A percentile compares a stretch with the other conserved stretches of the same genome.
These are phyloP conservation scores for Adelges cooleyi DNA, from an alignment of 1,140 invertebrate genomes.

Conservation along the genomic window DNA sequence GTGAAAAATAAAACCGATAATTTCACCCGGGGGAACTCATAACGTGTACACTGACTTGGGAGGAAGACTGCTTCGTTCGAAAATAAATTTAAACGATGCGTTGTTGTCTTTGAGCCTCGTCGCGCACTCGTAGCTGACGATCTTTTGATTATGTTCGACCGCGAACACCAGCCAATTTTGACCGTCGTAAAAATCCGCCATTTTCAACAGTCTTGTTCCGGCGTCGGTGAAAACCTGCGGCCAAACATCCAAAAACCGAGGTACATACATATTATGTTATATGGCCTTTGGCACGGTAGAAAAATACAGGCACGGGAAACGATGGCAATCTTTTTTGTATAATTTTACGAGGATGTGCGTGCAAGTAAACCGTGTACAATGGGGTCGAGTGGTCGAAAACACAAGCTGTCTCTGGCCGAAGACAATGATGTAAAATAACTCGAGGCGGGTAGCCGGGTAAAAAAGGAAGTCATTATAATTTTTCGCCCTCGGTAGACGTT, in stretches of 20 bases:
- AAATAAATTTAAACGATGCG: neutral
- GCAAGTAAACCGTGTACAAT: too few species aligned
- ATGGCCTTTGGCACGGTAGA: too few species aligned
- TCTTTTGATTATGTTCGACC: neutral
- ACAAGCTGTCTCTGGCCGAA: too few species aligned
- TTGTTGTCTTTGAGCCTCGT: neutral
- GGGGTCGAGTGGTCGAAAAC: too few species aligned
- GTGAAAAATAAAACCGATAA: too few species aligned
- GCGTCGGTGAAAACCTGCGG: neutral
- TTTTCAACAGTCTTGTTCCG: neutral
- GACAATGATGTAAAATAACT: neutral
- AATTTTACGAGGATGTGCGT: too few species aligned
- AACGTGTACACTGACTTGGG: neutral
- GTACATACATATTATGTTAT: too few species aligned
- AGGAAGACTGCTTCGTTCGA: neutral
- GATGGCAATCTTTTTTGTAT: too few species aligned
- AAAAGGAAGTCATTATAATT: neutral
- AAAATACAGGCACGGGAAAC: too few species aligned
- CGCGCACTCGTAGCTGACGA: neutral
- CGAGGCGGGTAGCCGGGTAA: neutral
- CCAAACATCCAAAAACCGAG: too few species aligned
- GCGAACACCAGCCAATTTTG: neutral
- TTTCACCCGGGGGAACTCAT: too few species aligned
- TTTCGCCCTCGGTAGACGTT: neutral
- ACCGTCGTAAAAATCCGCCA: neutral